These are phyloP conservation scores for Notamacropus eugenii DNA, from an alignment of 2,797 vertebrate species.

Conservation along the genomic window DNA sequence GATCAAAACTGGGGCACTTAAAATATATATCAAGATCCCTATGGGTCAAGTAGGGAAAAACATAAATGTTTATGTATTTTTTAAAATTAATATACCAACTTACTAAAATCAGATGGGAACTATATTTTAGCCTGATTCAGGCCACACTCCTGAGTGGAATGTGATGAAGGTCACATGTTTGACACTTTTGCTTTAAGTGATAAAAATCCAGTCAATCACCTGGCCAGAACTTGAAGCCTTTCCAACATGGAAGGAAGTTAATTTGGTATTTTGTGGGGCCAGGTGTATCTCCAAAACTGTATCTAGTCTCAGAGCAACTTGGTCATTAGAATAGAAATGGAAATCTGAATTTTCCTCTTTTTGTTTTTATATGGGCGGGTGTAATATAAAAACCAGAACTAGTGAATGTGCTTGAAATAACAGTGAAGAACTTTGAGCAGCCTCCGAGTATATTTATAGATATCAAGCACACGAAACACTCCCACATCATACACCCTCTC, in stretches of 20 bases:
- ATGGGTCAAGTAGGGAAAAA: neutral
- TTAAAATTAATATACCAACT: neutral
- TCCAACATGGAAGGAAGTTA: neutral
- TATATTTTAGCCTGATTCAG: neutral
- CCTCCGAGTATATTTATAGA: constrained; percentile 77
- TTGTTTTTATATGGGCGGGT: constrained; percentile 47
- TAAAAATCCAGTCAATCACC: neutral
- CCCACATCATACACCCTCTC: constrained; percentile 75
- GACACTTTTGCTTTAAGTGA: neutral
- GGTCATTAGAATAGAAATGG: constrained; percentile 49
- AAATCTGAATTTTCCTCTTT: constrained; percentile 53
- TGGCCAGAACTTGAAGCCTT: neutral
- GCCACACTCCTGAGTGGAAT: neutral
- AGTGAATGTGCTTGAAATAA: constrained; percentile 65
- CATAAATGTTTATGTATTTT: neutral
- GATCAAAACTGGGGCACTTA: neutral
- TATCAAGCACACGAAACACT: constrained; percentile 76
- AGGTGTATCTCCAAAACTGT: neutral
- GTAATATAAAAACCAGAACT: constrained; percentile 54
- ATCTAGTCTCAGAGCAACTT: constrained; percentile 7
- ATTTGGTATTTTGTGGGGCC: neutral
- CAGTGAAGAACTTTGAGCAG: constrained; percentile 70
- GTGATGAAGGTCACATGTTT: neutral
- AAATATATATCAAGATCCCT: neutral
- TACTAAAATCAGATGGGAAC: neutral